Percentiles rank a stretch among this genome's conserved stretches.
These are phyloP conservation scores for Apogon talboti DNA, from an alignment of 2,797 vertebrate species.

Conservation along the genomic window DNA sequence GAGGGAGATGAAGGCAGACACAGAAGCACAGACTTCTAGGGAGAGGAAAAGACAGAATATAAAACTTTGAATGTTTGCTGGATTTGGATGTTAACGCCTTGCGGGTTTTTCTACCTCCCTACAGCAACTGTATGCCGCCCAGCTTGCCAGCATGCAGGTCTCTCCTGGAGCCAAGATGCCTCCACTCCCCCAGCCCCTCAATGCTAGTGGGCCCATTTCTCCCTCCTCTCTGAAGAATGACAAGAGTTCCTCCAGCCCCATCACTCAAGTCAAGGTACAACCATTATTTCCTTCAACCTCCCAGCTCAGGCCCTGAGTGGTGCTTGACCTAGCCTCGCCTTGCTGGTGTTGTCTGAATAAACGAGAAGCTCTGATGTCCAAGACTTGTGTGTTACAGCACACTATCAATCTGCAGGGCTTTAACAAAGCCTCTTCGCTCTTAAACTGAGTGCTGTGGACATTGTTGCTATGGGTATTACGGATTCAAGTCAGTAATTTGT, in stretches of 20 bases:
- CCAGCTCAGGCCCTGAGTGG: constrained; percentile 53
- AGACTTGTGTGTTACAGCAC: constrained; percentile 51
- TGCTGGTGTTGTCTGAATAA: constrained; percentile 58
- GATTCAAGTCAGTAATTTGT: constrained; percentile 77
- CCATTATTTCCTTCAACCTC: constrained; percentile 46
- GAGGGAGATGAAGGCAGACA: constrained; percentile 70
- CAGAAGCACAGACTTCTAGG: constrained; percentile 67
- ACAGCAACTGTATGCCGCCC: constrained; percentile 99
- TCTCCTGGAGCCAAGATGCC: constrained; percentile 99
- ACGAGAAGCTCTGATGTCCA: constrained; percentile 49
- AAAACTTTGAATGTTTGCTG: constrained; percentile 83
- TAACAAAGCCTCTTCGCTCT: constrained; percentile 77
- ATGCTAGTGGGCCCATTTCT: constrained; percentile 91
- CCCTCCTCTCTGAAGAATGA: constrained; percentile 98
- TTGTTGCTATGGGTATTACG: constrained; percentile 80
- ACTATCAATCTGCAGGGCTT: constrained; percentile 81
- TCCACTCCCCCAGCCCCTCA: constrained; percentile 93
- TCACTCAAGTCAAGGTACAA: constrained; percentile 97
- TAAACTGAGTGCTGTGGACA: constrained; percentile 81
- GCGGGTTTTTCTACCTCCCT: constrained; percentile 79
- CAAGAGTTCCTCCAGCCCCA: constrained; percentile 96
- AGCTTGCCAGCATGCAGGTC: constrained; percentile 99
- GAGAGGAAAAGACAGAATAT: constrained; percentile 79
- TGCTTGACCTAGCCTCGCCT: constrained; percentile 70
- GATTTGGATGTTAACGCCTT: constrained; percentile 82